phyloP scores from a whole-genome alignment of 2,113 vertebrate genomes.

The Chaenocephalus aceratus region DNA sequence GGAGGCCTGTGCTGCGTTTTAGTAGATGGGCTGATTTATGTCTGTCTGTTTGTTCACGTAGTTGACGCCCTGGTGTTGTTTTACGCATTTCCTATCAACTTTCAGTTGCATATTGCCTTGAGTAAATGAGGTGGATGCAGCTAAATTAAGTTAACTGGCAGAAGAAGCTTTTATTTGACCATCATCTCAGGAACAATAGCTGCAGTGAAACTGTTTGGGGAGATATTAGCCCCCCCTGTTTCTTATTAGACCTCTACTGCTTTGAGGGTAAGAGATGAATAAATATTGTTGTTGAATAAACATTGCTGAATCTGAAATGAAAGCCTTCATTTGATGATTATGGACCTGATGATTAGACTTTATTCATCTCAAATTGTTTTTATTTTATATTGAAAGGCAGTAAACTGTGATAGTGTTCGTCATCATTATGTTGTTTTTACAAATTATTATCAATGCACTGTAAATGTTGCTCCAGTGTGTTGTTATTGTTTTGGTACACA shows the following conservation, averaged over 20 bases:
- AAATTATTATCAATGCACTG: background rate
- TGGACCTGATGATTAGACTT: background rate
- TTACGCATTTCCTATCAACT: slow-evolving; percentile 31
- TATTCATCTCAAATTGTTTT: too few relatives aligned
- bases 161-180: slow-evolving; percentile 1
- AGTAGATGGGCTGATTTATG: slow-evolving; percentile 35
- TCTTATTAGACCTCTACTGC: too few relatives aligned
- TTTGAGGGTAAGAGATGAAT: too few relatives aligned
- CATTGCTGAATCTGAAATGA: background rate
- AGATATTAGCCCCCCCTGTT: background rate
- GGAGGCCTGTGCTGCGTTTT: slow-evolving; percentile 46
- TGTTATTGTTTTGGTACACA: slow-evolving; percentile 3
- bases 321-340: background rate
- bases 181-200: slow-evolving; percentile 8
- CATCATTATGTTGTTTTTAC: background rate
- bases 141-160: slow-evolving; percentile 15
- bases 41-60: slow-evolving; percentile 12
- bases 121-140: slow-evolving; percentile 23
- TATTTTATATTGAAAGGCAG: background rate
- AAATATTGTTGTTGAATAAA: background rate
- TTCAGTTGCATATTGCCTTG: slow-evolving; percentile 4
- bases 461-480: background rate
- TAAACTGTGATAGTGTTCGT: slow-evolving; percentile 4
- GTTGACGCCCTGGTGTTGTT: slow-evolving; percentile 8
- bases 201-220: background rate